phyloP scores from a whole-genome alignment of 1,140 invertebrate genomes.

The Anoplophora glabripennis region DNA sequence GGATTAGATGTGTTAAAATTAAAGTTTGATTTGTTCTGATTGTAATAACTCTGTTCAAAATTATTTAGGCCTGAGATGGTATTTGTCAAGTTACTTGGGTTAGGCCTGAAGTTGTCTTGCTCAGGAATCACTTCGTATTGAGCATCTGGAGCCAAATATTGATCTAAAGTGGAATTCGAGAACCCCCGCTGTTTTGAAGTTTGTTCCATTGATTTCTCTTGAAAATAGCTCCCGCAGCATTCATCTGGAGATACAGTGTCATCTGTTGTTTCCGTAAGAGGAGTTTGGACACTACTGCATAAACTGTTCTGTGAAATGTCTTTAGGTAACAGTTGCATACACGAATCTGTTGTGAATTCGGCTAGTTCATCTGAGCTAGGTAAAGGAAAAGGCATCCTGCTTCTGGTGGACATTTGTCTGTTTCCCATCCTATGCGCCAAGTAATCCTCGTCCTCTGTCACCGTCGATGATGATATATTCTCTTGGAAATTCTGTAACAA shows the following conservation, averaged over 20 bases:
- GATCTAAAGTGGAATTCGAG: conserved; percentile 31
- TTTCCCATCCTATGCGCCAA: conserved; percentile 54
- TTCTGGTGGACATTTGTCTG: conserved; percentile 57
- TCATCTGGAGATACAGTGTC: conserved; percentile 39
- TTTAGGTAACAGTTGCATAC: conserved; percentile 50
- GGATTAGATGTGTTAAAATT: conserved; percentile 25
- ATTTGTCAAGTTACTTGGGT: conserved; percentile 40
- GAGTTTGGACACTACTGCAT: conserved; percentile 48
- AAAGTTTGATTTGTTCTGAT: conserved; percentile 31
- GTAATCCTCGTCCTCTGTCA: conserved; percentile 55
- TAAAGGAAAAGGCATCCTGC: conserved; percentile 57
- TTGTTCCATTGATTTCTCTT: conserved; percentile 28
- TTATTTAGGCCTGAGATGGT: conserved; percentile 45
- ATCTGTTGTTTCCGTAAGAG: conserved; percentile 47
- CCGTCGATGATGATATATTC: conserved; percentile 30
- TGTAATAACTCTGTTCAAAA: conserved; percentile 39
- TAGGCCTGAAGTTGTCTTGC: conserved; percentile 3
- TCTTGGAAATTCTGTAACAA: conserved; percentile 35
- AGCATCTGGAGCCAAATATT: conserved; percentile 59
- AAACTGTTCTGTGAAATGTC: conserved; percentile 56
- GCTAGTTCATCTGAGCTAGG: conserved; percentile 42
- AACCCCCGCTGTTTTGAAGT: conserved; percentile 26
- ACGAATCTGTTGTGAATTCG: conserved; percentile 38
- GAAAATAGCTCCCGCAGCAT: conserved; percentile 37
- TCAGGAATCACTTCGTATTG: conserved; percentile 55